These are phyloP conservation scores for Brachionus angularis DNA, from an alignment of 1,140 invertebrate species.

Conservation along the genomic window DNA sequence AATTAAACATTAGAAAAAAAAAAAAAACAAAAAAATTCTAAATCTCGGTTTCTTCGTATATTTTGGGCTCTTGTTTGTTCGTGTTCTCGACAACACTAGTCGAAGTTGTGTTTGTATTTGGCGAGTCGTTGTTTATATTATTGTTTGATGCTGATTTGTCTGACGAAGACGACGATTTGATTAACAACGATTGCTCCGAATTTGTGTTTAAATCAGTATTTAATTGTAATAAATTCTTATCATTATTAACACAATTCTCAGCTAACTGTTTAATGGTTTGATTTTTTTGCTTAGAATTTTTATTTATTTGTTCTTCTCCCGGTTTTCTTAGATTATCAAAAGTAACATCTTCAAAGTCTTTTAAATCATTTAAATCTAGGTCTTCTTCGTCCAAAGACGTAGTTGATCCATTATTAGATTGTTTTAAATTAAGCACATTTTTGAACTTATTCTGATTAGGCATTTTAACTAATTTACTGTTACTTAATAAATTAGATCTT, in stretches of 20 bases:
- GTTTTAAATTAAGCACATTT: not conserved
- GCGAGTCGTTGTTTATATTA: not conserved
- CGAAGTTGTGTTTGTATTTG: not conserved
- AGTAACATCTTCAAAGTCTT: slow-evolving; percentile 40
- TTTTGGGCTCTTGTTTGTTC: not conserved
- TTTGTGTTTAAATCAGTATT: not conserved
- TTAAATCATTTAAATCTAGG: slow-evolving; percentile 36
- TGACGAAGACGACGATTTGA: slow-evolving; percentile 9
- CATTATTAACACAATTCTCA: too few relatives aligned
- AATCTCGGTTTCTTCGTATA: slow-evolving; percentile 37
- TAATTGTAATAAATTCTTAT: not conserved
- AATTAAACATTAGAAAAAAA: too few relatives aligned
- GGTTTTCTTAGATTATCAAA: slow-evolving; percentile 42
- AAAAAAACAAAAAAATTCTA: too few relatives aligned
- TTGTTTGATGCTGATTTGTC: not conserved
- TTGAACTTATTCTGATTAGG: not conserved
- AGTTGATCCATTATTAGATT: not conserved
- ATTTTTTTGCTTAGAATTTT: too few relatives aligned
- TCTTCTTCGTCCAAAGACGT: slow-evolving; percentile 37
- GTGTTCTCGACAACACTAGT: not conserved
- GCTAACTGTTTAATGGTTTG: too few relatives aligned
- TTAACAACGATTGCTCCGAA: not conserved
- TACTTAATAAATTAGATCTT: too few relatives aligned
- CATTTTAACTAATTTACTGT: too few relatives aligned
- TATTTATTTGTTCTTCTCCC: not conserved